Evolutionary conservation across 2,888 invertebrate genomes (phyloP).

Genomic region (Epistrophella euchroma): DNA sequence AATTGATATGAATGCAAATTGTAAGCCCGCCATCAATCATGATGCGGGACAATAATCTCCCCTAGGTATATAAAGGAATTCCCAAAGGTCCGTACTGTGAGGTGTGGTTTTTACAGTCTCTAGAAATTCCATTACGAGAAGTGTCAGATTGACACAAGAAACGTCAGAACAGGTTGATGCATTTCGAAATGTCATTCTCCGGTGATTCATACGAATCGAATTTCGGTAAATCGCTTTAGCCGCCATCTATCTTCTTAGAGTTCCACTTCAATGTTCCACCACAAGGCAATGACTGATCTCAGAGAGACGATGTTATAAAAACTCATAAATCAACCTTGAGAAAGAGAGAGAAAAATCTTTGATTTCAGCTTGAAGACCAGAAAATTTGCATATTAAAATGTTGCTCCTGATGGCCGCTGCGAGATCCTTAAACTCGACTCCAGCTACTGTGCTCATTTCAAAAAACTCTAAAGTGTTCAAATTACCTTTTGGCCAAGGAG

Average conservation of each 20-base stretch:
- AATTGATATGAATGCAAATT: slow-evolving; percentile 47
- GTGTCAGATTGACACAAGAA: slow-evolving; percentile 48
- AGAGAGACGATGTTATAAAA: background rate
- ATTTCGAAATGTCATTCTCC: slow-evolving; percentile 42
- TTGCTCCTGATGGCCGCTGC: slow-evolving; percentile 33
- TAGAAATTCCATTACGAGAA: slow-evolving; percentile 14
- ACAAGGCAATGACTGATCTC: slow-evolving; percentile 3
- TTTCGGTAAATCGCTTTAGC: slow-evolving; percentile 34
- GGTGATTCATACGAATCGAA: slow-evolving; percentile 39
- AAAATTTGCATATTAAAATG: slow-evolving; percentile 63
- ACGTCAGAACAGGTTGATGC: slow-evolving; percentile 42
- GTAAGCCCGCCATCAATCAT: slow-evolving; percentile 53
- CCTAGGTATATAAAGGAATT: background rate
- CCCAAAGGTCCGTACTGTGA: background rate
- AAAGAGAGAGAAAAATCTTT: background rate
- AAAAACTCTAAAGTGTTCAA: slow-evolving; percentile 51
- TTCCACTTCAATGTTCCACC: background rate
- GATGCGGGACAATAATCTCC: slow-evolving; percentile 15
- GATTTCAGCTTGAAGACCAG: slow-evolving; percentile 3
- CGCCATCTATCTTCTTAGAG: slow-evolving; percentile 40
- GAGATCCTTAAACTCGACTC: slow-evolving; percentile 44
- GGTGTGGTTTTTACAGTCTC: slow-evolving; percentile 34
- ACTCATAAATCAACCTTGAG: slow-evolving; percentile 58
- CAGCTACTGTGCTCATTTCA: slow-evolving; percentile 61
- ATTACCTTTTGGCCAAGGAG: slow-evolving; percentile 36